Conservation (phyloP, 2,888 invertebrate genomes). For the Pegoplata infirma region DNA sequence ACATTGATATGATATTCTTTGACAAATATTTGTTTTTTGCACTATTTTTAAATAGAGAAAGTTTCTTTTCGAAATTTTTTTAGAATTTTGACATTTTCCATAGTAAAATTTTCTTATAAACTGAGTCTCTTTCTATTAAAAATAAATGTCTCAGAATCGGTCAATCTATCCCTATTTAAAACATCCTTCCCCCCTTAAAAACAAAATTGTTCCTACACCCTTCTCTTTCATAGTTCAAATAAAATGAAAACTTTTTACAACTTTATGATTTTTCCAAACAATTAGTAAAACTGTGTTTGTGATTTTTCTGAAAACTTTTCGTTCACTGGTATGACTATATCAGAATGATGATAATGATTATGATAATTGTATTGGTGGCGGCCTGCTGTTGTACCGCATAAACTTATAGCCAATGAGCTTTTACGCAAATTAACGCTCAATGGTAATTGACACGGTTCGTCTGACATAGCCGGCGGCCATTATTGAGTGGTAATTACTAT, state of each 20-base stretch:
- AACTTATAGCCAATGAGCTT: constrained; percentile 34
- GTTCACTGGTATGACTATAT: not conserved
- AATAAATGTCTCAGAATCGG: not conserved
- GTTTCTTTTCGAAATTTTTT: too few relatives aligned
- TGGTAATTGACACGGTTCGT: constrained; percentile 43
- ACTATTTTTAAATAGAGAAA: too few relatives aligned
- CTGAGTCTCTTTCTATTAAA: constrained; percentile 25
- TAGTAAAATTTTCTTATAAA: too few relatives aligned
- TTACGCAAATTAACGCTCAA: constrained; percentile 53
- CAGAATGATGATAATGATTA: not conserved
- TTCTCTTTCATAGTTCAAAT: too few relatives aligned
- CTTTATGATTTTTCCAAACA: constrained; percentile 37
- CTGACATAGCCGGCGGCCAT: constrained; percentile 36
- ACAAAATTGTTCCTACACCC: too few relatives aligned
- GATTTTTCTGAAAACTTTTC: not conserved
- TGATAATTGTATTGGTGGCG: not conserved
- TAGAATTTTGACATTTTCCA: too few relatives aligned
- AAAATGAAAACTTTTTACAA: constrained; percentile 23
- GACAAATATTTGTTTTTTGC: too few relatives aligned
- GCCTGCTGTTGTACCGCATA: not conserved
- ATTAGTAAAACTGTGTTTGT: constrained; percentile 17
- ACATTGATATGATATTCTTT: too few relatives aligned
- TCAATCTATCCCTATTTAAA: too few relatives aligned
- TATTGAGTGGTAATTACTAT: constrained; percentile 39
- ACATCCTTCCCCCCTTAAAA: too few relatives aligned